Base-by-base conservation (phyloP, 2,797 vertebrate genomes). In the Carduelis carduelis region DNA sequence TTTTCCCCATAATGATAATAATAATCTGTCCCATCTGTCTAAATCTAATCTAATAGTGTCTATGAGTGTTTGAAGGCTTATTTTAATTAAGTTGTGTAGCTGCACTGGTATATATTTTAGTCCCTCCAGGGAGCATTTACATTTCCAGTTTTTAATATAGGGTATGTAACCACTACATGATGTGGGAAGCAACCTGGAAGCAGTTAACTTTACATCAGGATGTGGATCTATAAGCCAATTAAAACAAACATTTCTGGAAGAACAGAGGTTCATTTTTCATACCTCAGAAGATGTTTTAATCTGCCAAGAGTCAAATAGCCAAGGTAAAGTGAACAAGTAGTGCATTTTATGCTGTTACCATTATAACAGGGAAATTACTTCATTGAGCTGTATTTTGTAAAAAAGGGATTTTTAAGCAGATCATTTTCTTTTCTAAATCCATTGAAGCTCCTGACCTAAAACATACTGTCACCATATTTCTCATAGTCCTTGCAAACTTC, bases 1-100 rank as follows among this genome's bases (percentile, higher is more conserved):
- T 94, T 94, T 91, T 82, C 32, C 64, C 21, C 27, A 28, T 92
- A 94, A 96, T 43, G 47, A 93, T 94, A 60, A 96, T 91, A 96
- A 94, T 91, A 92, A 94, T 96, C 90, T 96, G 61, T 86, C 91
- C 91, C 94, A 95, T 97, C 92, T 96, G 95, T 94, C 94, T 94
- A 93, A 93, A 95, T 89, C 84, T 84, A 95, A 96, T 95, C 96
- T 90, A 96, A 82, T 74, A 90, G 41, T n/a, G 75, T 90, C 95
- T 93, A 93, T 94, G 89, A 93, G 85, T 81, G 56, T 91, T 63
- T 94, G 76, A 96, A 96, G 91, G 76, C 52, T 0, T 61, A 95
- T 95, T 96, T 94, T 96, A 96, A 97, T 97, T 94, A 96, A 95
- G 84, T 90, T 83, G 87, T 46, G 52, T 81, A 85, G 44, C 74